phyloP scores from a whole-genome alignment of 2,113 vertebrate species.

The Trochalopteron elliotii region DNA sequence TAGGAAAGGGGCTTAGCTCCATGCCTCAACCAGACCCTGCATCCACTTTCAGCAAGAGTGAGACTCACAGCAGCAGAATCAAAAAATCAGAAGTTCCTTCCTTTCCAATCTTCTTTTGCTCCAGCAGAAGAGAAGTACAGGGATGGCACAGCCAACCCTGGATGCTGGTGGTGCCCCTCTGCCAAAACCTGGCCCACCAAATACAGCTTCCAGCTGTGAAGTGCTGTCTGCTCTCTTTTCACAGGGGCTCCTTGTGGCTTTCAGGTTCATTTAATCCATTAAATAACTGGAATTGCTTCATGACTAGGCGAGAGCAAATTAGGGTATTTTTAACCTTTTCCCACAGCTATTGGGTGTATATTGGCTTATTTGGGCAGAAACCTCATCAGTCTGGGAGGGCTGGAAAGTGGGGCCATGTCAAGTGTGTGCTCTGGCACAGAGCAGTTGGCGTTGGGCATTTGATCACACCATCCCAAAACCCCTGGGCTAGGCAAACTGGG shows the following conservation, averaged over 20 bases:
- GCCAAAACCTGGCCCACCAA: not conserved
- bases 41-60: not conserved
- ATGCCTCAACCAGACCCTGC: not conserved
- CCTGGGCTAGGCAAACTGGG: accelerated
- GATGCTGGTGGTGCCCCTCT: not conserved
- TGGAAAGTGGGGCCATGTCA: accelerated
- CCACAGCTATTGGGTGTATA: not conserved
- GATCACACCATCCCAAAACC: not conserved
- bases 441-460: not conserved
- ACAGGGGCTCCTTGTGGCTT: not conserved
- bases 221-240: not conserved
- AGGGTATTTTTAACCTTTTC: no score
- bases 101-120: not conserved
- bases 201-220: not conserved
- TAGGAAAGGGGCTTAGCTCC: not conserved
- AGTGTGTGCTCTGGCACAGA: not conserved
- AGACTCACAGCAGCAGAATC: not conserved
- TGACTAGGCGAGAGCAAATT: not conserved
- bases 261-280: not conserved
- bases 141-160: not conserved
- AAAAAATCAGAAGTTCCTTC: not conserved
- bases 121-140: not conserved
- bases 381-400: not conserved
- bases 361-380: not conserved
- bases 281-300: not conserved